Evolutionary conservation across 1,140 invertebrate genomes (phyloP), one percentile per base, ranked within the genome.

Genomic region (Pogonomyrmex barbatus): DNA sequence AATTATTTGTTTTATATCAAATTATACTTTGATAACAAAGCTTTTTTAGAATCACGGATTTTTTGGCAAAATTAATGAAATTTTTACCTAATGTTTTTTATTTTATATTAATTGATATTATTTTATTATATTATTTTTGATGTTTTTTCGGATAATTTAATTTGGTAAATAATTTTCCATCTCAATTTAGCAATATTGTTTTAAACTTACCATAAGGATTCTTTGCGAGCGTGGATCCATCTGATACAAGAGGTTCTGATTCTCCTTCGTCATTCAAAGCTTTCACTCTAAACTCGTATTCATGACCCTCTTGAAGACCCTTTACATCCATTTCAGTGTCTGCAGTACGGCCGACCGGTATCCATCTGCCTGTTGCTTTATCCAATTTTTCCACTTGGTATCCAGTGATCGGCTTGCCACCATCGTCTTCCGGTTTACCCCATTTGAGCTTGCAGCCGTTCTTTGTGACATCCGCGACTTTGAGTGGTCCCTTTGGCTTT

Each of bases 191-290:
- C 17, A 24, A 54, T n/a, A 77, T 17, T 36, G 33, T 47, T 17
- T 17, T 33, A 39, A 47, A 82, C 45, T 95, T 93, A 98, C 97
- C 98, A 93, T 97, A 99, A 92, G 99, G 98, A 96, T 99, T 99
- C 95, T 99, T 99, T 54, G 99, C 98, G 33, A 97, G 92, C 58
- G 97, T 98, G 0, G 97, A 95, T 92, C 97, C 96, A 58, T 98
- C 98, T 14, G 99, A 98, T 91, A 98, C 97, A 67, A 99, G 93
- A 33, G 99, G 98, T 91, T 99, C 99, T 36, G 98, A 99, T 95
- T 99, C 98, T 4, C 99, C 99, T 95, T 99, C 98, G 71, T 99
- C 98, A 93, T 99, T 99, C 63, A 99, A 96, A n/a, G 99, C 99
- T 93, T 98, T 99, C 0, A 99, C 99, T 88, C 99, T 96, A 96